Conservation (phyloP, 2,888 invertebrate genomes). For the Tachina fera region DNA sequence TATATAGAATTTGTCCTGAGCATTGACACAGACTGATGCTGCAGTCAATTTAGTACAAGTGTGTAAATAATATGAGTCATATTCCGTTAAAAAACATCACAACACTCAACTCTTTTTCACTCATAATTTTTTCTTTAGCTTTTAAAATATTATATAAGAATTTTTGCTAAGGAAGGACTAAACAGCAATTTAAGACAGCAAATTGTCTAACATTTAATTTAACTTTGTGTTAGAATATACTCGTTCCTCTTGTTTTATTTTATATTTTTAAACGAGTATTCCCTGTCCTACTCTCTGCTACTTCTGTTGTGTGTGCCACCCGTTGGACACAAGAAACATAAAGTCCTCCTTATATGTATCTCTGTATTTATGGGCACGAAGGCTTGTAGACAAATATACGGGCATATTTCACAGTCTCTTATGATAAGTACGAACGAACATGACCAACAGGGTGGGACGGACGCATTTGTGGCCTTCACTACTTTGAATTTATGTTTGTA, state of each 20-base stretch:
- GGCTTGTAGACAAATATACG: conserved; percentile 4
- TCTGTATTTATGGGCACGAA: background rate
- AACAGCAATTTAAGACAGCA: background rate
- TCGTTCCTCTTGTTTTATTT: background rate
- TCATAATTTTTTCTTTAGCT: too few relatives aligned
- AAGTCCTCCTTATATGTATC: conserved; percentile 11
- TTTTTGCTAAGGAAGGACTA: too few relatives aligned
- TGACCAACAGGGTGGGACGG: conserved; percentile 39
- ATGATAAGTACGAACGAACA: conserved; percentile 27
- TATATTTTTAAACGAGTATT: background rate
- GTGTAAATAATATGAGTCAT: too few relatives aligned
- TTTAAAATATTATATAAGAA: too few relatives aligned
- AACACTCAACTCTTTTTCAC: too few relatives aligned
- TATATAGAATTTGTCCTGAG: too few relatives aligned
- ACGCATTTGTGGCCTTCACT: conserved; percentile 50
- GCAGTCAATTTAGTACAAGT: too few relatives aligned
- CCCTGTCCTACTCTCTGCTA: conserved; percentile 15
- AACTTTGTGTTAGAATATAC: background rate
- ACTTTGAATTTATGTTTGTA: conserved; percentile 35
- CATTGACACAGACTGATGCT: too few relatives aligned
- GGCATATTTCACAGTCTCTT: conserved; percentile 18
- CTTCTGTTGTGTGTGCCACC: background rate
- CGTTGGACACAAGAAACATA: conserved; percentile 14
- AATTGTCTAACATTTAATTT: conserved; percentile 33
- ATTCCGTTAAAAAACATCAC: too few relatives aligned